phyloP scores from a whole-genome alignment of 2,113 vertebrate species.

The Panthera uncia region DNA sequence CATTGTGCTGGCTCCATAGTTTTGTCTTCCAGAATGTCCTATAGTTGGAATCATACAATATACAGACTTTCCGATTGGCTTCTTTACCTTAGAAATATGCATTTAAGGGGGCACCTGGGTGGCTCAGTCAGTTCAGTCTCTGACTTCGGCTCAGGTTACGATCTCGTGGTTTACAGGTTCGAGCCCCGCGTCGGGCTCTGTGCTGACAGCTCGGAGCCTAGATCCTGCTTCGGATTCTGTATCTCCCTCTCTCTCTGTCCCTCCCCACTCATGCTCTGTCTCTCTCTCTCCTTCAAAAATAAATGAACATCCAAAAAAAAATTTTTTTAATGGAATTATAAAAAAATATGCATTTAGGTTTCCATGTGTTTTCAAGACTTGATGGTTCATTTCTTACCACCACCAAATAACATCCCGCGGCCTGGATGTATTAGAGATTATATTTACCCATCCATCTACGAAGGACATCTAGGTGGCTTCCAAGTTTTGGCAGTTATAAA shows the following conservation, averaged over 20 bases:
- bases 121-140: no score
- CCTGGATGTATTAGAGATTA: not conserved
- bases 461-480: not conserved
- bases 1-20: not conserved
- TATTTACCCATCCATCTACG: not conserved
- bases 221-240: no score
- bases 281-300: no score
- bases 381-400: not conserved
- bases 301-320: no score
- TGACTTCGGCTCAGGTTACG: no score
- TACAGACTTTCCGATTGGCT: not conserved
- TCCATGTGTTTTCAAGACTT: not conserved
- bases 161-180: no score
- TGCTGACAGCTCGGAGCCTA: no score
- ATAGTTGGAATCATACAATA: not conserved
- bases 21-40: not conserved
- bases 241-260: no score
- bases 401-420: not conserved
- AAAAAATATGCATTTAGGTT: not conserved
- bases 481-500: not conserved
- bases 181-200: accelerated
- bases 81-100: not conserved
- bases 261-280: no score
- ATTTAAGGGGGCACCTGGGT: not conserved
- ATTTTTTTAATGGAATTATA: no score